Base-by-base conservation (phyloP, 2,888 invertebrate species). In the Aleiodes leptofemur region DNA sequence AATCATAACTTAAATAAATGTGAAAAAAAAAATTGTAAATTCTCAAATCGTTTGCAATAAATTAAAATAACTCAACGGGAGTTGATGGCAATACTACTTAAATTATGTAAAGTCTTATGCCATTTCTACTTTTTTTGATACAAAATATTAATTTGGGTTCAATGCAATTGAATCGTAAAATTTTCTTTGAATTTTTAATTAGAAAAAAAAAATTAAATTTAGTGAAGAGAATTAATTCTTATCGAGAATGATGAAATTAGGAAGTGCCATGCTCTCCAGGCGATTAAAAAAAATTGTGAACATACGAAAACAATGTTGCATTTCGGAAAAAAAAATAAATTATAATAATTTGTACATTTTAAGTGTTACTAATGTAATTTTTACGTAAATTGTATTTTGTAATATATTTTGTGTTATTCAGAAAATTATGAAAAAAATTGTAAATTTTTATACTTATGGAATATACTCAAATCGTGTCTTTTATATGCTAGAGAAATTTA, bases 251-350 rank as follows among this genome's bases (percentile, higher is more conserved):
- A 74, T 87, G 86, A 84, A 78, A 83, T 87, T 56, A 88, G 87
- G 84, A 86, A 83, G 89, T 89, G 89, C 89, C 89, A 89, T 89
- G 85, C 85, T 89, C 86, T 88, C 64, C 64, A 64, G 43, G 11
- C 48, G 31, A 29, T 38, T 4, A 14, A 61, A 34, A 43, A 80
- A 82, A 78, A 83, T 76, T 74, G 78, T 78, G 79, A 66, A 76
- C 59, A 77, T 78, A 74, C 72, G 77, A 81, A 82, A 76, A 69
- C 48, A 29, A 66, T 14, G 48, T 14, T 64, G 64, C 16, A 64
- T 64, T 64, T 59, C 9, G 43, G 43, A 53, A 34, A 34, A 34
- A 6, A 34, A 34, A 23, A 69, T 13, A 48, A 31, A 73, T 64
- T 48, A 14, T 9, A 68, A 66, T 61, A 50, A 61, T 34, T 34